Conservation (phyloP, 1,140 invertebrate genomes). For the Bombus pascuorum region DNA sequence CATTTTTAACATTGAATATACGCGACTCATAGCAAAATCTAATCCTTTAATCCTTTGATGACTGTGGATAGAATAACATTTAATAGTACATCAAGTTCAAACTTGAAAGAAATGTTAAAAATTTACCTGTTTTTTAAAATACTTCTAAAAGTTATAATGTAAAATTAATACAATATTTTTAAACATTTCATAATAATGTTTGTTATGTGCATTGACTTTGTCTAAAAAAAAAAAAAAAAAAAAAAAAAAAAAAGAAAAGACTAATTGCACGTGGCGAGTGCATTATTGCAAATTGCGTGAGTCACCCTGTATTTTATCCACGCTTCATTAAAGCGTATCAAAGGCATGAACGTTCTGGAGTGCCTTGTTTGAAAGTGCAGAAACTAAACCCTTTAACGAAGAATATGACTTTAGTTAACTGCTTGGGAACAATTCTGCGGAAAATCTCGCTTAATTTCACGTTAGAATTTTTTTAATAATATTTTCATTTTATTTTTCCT, state of each 20-base stretch:
- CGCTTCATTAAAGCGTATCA: constrained; percentile 15
- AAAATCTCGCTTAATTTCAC: not conserved
- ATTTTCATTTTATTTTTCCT: not conserved
- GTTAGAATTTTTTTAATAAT: not conserved
- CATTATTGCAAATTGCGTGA: constrained; percentile 5
- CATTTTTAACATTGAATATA: too few species aligned
- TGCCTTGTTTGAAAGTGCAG: not conserved
- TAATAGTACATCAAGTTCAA: too few species aligned
- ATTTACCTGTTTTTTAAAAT: too few species aligned
- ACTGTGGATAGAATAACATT: too few species aligned
- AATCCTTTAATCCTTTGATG: too few species aligned
- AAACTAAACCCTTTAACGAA: constrained; percentile 7
- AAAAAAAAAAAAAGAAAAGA: not conserved
- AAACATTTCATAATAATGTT: not conserved
- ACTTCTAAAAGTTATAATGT: too few species aligned
- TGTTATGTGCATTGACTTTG: not conserved
- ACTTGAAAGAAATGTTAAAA: too few species aligned
- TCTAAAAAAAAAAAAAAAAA: not conserved
- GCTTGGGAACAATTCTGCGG: not conserved
- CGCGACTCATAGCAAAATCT: too few species aligned
- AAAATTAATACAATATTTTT: not conserved
- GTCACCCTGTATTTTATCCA: constrained; percentile 3
- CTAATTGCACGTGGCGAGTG: not conserved
- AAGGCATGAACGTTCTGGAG: not conserved
- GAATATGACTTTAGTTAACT: constrained; percentile 5